phyloP scores from a whole-genome alignment of 2,888 invertebrate species.

The Agrotis clavis region DNA sequence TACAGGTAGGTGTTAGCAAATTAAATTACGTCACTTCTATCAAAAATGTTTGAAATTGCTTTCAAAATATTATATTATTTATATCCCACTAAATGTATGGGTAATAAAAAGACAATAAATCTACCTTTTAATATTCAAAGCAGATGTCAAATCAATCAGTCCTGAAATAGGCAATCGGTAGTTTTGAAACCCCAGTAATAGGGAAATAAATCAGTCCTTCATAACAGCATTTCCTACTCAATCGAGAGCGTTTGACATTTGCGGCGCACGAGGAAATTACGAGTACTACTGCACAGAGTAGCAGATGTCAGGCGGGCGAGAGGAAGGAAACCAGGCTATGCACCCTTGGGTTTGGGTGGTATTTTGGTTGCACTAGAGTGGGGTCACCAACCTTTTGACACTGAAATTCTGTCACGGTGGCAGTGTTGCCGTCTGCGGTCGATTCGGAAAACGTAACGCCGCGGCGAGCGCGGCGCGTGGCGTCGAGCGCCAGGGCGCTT shows the following conservation, averaged over 20 bases:
- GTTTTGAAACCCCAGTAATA: constrained; percentile 56
- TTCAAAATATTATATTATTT: constrained; percentile 7
- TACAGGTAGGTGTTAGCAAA: neutral
- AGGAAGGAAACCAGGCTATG: constrained; percentile 70
- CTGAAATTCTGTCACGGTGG: constrained; percentile 88
- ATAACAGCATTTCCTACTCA: constrained; percentile 66
- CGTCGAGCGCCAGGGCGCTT: constrained; percentile 89
- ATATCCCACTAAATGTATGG: neutral
- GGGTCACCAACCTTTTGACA: constrained; percentile 90
- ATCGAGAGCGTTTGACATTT: constrained; percentile 80
- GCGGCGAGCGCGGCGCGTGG: constrained; percentile 86
- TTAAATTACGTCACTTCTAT: neutral
- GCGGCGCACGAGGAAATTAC: constrained; percentile 80
- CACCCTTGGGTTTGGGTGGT: constrained; percentile 73
- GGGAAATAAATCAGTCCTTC: constrained; percentile 64
- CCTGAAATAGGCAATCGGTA: constrained; percentile 48
- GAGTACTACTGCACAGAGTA: constrained; percentile 68
- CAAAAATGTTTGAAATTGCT: neutral
- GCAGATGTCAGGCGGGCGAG: constrained; percentile 69
- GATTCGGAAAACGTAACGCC: constrained; percentile 90
- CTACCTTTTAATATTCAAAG: constrained; percentile 9
- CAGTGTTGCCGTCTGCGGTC: constrained; percentile 84
- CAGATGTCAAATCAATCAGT: constrained; percentile 47
- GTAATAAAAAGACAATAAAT: constrained; percentile 3
- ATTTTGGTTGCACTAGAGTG: constrained; percentile 78